These are phyloP conservation scores for Apantesis nais DNA, from an alignment of 2,888 invertebrate genomes.

Conservation along the genomic window DNA sequence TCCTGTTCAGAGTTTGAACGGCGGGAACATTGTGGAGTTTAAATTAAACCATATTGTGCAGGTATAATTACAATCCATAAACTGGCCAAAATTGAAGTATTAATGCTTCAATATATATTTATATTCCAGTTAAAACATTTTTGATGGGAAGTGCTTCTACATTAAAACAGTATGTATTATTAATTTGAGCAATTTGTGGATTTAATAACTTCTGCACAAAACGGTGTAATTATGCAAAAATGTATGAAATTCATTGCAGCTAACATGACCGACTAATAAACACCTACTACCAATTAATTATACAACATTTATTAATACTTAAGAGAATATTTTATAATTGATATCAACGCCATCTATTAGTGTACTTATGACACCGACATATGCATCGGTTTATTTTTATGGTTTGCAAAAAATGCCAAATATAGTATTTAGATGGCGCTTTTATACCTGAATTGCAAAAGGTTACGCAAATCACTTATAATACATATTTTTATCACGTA, in stretches of 20 bases:
- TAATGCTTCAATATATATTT: background rate
- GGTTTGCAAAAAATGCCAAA: background rate
- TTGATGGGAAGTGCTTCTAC: background rate
- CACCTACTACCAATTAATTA: background rate
- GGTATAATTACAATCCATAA: too few relatives aligned
- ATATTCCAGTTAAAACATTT: background rate
- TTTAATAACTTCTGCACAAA: background rate
- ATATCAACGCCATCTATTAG: conserved; percentile 13
- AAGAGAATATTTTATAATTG: conserved; percentile 10
- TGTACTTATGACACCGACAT: background rate
- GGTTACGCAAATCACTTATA: background rate
- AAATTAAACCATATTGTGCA: too few relatives aligned
- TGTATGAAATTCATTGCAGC: background rate
- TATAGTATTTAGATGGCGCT: conserved; percentile 17
- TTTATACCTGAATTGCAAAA: background rate
- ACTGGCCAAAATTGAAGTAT: too few relatives aligned
- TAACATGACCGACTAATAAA: background rate
- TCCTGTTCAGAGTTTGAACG: background rate
- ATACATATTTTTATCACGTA: conserved; percentile 1
- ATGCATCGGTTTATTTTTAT: background rate
- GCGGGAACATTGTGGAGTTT: background rate
- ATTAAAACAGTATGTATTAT: too few relatives aligned
- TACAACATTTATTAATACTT: background rate
- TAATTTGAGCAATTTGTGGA: background rate
- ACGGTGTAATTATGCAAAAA: background rate